Percentiles rank a stretch among this genome's conserved stretches.
Evolutionary conservation across 2,888 invertebrate species (phyloP).

Genomic region (Cephus sareptanus): DNA sequence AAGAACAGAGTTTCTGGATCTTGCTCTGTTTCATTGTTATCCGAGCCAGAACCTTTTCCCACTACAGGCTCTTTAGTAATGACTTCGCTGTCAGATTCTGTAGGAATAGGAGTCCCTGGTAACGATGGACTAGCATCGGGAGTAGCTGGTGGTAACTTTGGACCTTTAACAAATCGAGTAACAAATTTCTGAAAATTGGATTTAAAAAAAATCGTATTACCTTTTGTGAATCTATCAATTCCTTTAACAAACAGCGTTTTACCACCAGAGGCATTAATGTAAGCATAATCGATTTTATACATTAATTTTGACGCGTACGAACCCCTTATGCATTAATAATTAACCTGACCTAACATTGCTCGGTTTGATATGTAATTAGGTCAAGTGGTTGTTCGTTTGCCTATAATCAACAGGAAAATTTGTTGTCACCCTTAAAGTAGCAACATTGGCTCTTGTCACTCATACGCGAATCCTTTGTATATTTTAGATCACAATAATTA

Average conservation of each 20-base stretch:
- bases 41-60: constrained; percentile 30
- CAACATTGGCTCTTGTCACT: background rate
- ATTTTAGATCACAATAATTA: background rate
- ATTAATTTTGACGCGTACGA: background rate
- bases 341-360: background rate
- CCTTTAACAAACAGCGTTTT: background rate
- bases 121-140: constrained; percentile 45
- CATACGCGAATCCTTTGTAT: background rate
- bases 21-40: constrained; percentile 38
- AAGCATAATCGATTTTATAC: background rate
- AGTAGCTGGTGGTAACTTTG: constrained; percentile 51
- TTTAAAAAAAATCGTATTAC: background rate
- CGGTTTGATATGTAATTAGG: background rate
- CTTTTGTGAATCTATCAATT: background rate
- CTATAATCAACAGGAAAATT: background rate
- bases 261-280: background rate
- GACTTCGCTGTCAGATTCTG: constrained; percentile 43
- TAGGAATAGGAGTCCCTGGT: constrained; percentile 48
- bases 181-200: background rate
- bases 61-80: constrained; percentile 30
- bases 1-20: constrained; percentile 60
- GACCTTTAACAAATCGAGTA: constrained; percentile 38
- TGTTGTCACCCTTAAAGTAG: background rate
- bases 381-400: background rate
- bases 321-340: background rate